Evolutionary conservation across 2,113 vertebrate genomes (phyloP).

Genomic region (Lagopus leucura): DNA sequence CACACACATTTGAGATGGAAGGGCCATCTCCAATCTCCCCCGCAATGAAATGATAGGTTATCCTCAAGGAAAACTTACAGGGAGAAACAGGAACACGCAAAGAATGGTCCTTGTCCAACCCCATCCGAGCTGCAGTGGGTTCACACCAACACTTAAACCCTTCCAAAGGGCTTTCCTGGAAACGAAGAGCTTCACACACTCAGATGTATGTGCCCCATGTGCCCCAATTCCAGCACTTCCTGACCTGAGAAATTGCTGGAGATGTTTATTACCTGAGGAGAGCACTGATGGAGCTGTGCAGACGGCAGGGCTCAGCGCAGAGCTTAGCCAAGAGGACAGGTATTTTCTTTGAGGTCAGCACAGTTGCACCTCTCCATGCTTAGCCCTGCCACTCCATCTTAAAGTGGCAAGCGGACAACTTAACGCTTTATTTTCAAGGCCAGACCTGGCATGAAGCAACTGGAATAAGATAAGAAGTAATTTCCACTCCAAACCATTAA

Average conservation of each 20-base stretch:
- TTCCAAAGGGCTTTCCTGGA: neutral
- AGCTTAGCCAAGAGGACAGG: neutral
- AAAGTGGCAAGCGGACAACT: neutral
- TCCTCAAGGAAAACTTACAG: neutral
- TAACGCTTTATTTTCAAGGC: neutral
- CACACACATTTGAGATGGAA: too few species aligned
- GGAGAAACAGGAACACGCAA: neutral
- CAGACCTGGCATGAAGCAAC: neutral
- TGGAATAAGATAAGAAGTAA: neutral
- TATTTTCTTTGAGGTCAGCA: too few species aligned
- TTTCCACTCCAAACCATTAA: neutral
- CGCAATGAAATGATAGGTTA: too few species aligned
- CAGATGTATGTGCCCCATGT: accelerated
- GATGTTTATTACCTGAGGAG: neutral
- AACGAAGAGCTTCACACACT: accelerated
- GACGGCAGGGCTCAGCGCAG: neutral
- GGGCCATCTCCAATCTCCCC: too few species aligned
- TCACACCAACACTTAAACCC: neutral
- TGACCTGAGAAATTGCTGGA: neutral
- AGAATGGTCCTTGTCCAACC: neutral
- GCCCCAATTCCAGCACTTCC: accelerated
- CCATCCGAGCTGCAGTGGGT: neutral
- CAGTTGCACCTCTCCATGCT: accelerated
- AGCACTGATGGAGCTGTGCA: accelerated
- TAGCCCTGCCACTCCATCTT: neutral